Conservation (phyloP, 2,797 vertebrate species). For the Enteromius unitaeniatus region DNA sequence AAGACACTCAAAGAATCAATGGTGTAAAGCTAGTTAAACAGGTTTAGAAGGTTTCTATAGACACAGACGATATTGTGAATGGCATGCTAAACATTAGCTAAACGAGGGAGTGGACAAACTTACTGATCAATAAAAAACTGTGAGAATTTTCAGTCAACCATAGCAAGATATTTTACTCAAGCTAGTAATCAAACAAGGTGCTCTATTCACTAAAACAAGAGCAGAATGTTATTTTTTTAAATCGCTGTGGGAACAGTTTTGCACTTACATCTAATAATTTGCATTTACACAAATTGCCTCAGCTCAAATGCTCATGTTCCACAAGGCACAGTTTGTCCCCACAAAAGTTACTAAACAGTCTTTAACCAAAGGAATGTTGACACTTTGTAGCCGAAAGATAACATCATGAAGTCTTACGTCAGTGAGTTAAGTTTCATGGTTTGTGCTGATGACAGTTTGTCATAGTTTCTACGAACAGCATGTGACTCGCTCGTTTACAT, state of each 20-base stretch:
- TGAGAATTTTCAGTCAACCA: background rate
- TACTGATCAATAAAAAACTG: background rate
- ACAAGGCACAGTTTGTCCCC: background rate
- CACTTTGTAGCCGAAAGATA: background rate
- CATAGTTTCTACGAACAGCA: conserved; percentile 12
- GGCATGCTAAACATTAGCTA: conserved; percentile 27
- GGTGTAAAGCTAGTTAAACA: conserved; percentile 11
- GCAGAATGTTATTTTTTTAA: background rate
- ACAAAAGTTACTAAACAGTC: background rate
- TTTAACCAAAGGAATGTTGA: background rate
- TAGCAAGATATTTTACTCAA: no score
- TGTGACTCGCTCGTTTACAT: background rate
- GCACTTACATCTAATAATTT: background rate
- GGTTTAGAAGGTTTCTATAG: conserved; percentile 27
- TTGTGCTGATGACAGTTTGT: background rate
- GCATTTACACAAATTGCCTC: background rate
- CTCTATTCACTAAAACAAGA: background rate
- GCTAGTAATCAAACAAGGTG: background rate
- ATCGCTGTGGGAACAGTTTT: background rate
- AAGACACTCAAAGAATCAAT: background rate
- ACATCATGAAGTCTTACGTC: background rate
- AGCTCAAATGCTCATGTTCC: background rate
- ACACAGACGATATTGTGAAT: background rate
- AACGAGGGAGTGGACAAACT: conserved; percentile 1
- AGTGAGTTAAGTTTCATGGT: background rate